phyloP scores from a whole-genome alignment of 2,888 invertebrate genomes.

The Morpho deidamia region DNA sequence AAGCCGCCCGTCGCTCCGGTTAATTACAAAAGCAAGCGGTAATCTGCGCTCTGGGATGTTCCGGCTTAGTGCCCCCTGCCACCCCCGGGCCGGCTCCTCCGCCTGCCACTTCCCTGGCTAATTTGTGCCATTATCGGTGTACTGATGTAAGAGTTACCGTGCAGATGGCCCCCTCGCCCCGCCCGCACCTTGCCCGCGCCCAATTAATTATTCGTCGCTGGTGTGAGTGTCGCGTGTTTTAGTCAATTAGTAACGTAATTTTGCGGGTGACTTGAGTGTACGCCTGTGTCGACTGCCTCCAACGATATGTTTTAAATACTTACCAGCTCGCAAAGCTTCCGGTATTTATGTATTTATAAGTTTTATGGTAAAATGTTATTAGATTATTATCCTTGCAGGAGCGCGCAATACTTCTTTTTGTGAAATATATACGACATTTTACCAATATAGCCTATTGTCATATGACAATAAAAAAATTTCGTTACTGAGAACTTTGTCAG shows the following conservation, averaged over 20 bases:
- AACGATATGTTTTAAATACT: constrained; percentile 48
- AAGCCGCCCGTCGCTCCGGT: constrained; percentile 78
- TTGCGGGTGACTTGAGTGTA: constrained; percentile 76
- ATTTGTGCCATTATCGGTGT: constrained; percentile 79
- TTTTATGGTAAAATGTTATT: too few relatives aligned
- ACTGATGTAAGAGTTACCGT: constrained; percentile 78
- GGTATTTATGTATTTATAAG: too few relatives aligned
- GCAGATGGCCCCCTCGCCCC: constrained; percentile 57
- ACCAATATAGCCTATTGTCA: too few relatives aligned
- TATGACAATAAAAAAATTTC: too few relatives aligned
- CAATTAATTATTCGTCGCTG: constrained; percentile 77
- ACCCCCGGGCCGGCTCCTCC: constrained; percentile 36
- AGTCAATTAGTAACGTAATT: constrained; percentile 79
- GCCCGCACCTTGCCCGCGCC: constrained; percentile 60
- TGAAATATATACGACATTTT: too few relatives aligned
- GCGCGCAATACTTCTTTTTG: too few relatives aligned
- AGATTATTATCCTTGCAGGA: too few relatives aligned
- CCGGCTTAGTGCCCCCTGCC: constrained; percentile 71
- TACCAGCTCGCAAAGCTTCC: constrained; percentile 19
- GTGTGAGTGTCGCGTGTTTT: constrained; percentile 78
- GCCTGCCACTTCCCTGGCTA: constrained; percentile 73
- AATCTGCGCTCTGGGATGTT: constrained; percentile 78
- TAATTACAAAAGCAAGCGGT: constrained; percentile 80
- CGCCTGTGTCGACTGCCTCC: constrained; percentile 53
- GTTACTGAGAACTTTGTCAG: too few relatives aligned